Base-by-base conservation (phyloP, 2,888 invertebrate genomes). In the Rotaria socialis region DNA sequence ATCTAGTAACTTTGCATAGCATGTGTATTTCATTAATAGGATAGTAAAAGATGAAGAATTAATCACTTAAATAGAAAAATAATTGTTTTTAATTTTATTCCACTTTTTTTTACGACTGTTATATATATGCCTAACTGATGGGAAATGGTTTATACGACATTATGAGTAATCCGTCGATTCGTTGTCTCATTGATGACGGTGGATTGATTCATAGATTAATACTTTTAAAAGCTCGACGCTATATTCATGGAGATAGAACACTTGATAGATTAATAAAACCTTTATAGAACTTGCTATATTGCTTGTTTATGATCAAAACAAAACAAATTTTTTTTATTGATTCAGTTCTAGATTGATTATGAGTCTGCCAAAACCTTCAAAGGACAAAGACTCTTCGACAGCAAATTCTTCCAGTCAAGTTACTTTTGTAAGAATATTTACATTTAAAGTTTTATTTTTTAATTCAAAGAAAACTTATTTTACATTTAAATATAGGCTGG, bases 341-440 rank as follows among this genome's bases (percentile, higher is more conserved):
- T 67, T 35, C 35, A 35, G 35, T 35, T 67, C 19, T 35, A 67
- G 67, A 67, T 67, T 35, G 19, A 67, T 35, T 24, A 80, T 80
- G 80, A 80, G 47, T 80, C 80, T 47, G 24, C n/a, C 80, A 11
- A 80, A 47, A 47, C n/a, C 80, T 24, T 80, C 80, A 11, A 80
- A 47, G 47, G 80, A 80, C 11, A 80, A 80, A 47, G 80, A 80
- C 24, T 80, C 80, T n/a, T 24, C 80, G 35, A n/a, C 24, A 24
- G 80, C 80, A 80, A 47, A 8, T n/a, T 43, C 80, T 47, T 80
- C 80, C 10, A 47, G 80, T 47, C 80, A 80, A 80, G 80, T 80
- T 10, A 80, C 80, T 16, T 80, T 80, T 80, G 80, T 80, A 80
- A 80, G 47, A 1, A 67, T 35, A 35, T 52, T 16, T 52, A 52